Base-by-base conservation (phyloP, 2,888 invertebrate species). In the Gerosis bhagava region DNA sequence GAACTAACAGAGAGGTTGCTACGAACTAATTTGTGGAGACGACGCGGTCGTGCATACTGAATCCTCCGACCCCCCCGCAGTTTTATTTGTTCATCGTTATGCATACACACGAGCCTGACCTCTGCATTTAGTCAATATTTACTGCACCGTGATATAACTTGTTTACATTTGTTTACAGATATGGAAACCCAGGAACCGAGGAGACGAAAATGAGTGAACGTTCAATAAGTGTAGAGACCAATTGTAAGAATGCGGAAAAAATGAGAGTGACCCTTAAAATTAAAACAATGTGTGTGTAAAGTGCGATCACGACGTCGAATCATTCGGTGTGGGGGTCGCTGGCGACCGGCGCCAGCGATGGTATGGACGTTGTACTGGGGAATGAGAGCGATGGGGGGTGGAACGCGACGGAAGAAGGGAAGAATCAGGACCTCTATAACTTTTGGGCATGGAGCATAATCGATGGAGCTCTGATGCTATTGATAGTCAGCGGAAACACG, bases 401-500 rank as follows among this genome's bases (percentile, higher is more conserved):
- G 75, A 80, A 83, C 70, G 67, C 68, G 62, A 80, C 78, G 63
- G 68, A 68, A 62, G 65, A 63, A 67, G 58, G 67, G 67, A 49
- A 60, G 67, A 51, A 58, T 59, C 63, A 68, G 60, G 72, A 77
- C 63, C 63, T 83, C 15, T 86, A 87, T 73, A 83, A 87, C 70
- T 83, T 80, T 67, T 89, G 88, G 89, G 81, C 82, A 51, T 94
- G 94, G 94, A 90, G 92, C 61, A 83, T 92, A 57, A 77, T 93
- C 46, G 94, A 95, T 78, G 90, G 90, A 19, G 67, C 92, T 10
- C 83, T 95, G 35, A 92, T 94, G 75, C 62, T 93, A 46, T 81
- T 91, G 49, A 94, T 94, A 56, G 75, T 95, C 46, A 90, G 91
- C 63, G 95, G 95, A 16, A 96, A 96, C 77, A 90, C 93, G 24